Percentiles rank a stretch among this genome's conserved stretches.
phyloP scores from a whole-genome alignment of 1,140 invertebrate species.

The Scaptomyza montana region DNA sequence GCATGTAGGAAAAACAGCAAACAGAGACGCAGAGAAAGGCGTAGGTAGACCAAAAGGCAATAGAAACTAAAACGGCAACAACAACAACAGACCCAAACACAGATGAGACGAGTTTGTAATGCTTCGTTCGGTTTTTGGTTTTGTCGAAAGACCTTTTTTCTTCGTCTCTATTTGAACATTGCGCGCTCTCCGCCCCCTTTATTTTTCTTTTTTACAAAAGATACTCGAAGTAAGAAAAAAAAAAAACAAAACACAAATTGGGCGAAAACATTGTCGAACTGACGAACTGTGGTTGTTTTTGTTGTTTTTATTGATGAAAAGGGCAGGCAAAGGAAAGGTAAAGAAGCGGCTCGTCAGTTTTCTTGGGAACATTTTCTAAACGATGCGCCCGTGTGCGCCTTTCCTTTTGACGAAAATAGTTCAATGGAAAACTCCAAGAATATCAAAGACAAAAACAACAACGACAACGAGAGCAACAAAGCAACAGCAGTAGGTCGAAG shows the following conservation, averaged over 20 bases:
- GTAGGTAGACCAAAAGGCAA: constrained; percentile 24
- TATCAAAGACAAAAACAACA: constrained; percentile 27
- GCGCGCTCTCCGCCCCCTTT: constrained; percentile 2
- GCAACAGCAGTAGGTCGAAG: constrained; percentile 74
- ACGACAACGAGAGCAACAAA: constrained; percentile 38
- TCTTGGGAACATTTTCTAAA: constrained; percentile 68
- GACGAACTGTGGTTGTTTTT: constrained; percentile 46
- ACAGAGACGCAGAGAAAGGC: constrained; percentile 44
- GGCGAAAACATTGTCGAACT: constrained; percentile 66
- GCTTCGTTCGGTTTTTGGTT: constrained; percentile 40
- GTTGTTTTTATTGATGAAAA: constrained; percentile 12
- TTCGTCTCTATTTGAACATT: neutral
- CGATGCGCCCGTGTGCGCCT: constrained; percentile 26
- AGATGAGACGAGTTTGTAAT: constrained; percentile 50
- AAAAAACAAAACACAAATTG: constrained; percentile 51
- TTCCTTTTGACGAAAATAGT: constrained; percentile 65
- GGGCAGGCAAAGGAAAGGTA: constrained; percentile 1
- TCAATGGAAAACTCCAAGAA: constrained; percentile 75
- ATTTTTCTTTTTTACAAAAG: constrained; percentile 23
- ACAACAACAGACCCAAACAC: neutral
- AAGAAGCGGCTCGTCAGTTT: constrained; percentile 51
- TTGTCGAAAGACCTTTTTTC: constrained; percentile 63
- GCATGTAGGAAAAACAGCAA: constrained; percentile 75
- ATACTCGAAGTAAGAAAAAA: constrained; percentile 15
- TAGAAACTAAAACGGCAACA: constrained; percentile 4